Conservation (phyloP, 1,140 invertebrate species). For the Latrodectus geometricus region DNA sequence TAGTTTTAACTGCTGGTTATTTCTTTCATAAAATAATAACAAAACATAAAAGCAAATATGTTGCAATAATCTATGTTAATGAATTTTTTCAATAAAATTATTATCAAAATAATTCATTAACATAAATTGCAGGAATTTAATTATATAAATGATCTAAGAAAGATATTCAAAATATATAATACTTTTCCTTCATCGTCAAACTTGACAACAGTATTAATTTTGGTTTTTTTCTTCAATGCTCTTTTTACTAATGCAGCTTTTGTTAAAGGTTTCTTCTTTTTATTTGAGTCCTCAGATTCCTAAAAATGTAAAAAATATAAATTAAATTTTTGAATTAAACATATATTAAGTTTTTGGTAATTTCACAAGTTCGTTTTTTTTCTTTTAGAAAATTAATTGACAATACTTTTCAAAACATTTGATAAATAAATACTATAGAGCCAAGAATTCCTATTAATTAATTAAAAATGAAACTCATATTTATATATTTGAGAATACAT, state of each 20-base stretch:
- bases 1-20: not conserved
- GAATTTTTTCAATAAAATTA: not conserved
- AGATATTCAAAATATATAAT: slow-evolving; percentile 12
- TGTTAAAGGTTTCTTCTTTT: slow-evolving; percentile 81
- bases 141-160: not conserved
- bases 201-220: slow-evolving; percentile 82
- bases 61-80: not conserved
- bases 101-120: not conserved
- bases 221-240: slow-evolving; percentile 87
- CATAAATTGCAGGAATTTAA: not conserved
- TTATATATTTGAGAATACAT: too few relatives aligned
- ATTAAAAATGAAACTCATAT: too few relatives aligned
- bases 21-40: not conserved
- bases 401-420: too few relatives aligned
- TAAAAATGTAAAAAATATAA: not conserved
- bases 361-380: too few relatives aligned
- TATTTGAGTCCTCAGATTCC: slow-evolving; percentile 64
- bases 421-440: too few relatives aligned
- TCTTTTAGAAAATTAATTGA: too few relatives aligned
- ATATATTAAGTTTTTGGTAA: too few relatives aligned
- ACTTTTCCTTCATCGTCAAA: slow-evolving; percentile 85
- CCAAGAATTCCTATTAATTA: too few relatives aligned
- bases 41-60: not conserved
- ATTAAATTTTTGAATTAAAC: too few relatives aligned
- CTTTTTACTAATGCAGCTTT: slow-evolving; percentile 88